Evolutionary conservation across 2,113 vertebrate species (phyloP).

Genomic region (Osmerus mordax): DNA sequence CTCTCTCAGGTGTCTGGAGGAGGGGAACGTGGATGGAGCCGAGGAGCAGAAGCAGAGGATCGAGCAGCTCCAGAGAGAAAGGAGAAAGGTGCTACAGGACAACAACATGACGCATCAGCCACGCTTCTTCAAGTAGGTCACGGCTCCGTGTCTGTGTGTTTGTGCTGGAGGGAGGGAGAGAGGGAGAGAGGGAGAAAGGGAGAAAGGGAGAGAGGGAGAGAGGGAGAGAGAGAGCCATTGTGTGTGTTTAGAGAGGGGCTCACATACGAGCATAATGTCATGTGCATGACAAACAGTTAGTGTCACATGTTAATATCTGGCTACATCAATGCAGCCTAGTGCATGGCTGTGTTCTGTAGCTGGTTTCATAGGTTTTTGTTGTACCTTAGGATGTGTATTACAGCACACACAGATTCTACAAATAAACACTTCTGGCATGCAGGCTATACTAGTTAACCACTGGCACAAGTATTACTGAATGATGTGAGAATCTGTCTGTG

Average conservation of each 20-base stretch:
- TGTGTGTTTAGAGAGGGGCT: no score
- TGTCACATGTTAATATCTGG: neutral
- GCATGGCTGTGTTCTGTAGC: no score
- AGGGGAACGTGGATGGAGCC: constrained; percentile 86
- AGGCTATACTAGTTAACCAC: neutral
- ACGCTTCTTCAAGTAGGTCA: constrained; percentile 87
- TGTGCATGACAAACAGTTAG: neutral
- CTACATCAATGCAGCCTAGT: neutral
- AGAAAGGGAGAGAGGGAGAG: no score
- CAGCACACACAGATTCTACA: no score
- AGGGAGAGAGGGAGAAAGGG: no score
- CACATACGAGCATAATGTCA: no score
- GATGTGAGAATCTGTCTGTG: neutral
- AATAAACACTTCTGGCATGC: neutral
- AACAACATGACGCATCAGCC: constrained; percentile 84
- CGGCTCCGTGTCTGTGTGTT: neutral
- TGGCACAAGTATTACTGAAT: no score
- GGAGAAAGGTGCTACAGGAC: constrained; percentile 84
- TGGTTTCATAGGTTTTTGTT: no score
- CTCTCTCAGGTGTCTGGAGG: constrained; percentile 83
- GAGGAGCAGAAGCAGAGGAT: constrained; percentile 92
- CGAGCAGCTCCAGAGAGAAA: constrained; percentile 89
- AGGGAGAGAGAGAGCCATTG: no score
- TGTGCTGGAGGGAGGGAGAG: neutral
- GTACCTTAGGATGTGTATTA: no score